Evolutionary conservation across 2,888 invertebrate genomes (phyloP), one percentile per base, ranked within the genome.

Genomic region (Diogma glabrata): DNA sequence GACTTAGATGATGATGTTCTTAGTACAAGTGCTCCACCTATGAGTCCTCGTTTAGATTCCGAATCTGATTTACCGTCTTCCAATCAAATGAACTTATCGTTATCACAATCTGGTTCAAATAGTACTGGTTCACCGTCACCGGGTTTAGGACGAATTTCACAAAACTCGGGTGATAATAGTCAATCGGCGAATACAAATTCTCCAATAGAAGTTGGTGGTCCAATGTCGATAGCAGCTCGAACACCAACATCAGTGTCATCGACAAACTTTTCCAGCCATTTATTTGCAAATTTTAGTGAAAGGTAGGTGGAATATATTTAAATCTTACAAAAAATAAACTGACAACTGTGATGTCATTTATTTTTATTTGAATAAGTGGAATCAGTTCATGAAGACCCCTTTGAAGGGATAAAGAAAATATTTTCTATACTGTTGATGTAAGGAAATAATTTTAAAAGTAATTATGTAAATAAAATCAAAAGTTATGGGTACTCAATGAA

Each of bases 211-310:
- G 70, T 70, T 52, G 70, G 70, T 19, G 70, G 70, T 6, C 70
- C 70, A 50, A 67, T 70, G 59, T 68, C 69, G 36, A 57, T 70
- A 54, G 67, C 68, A 52, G 53, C 56, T 46, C 54, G 61, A 2
- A 54, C 64, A 17, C 51, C 63, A 60, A 73, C 61, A 63, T 20
- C 30, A 22, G 64, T 70, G 16, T 78, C 81, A 12, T 76, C 76
- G 17, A 73, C 82, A n/a, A 62, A 66, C 19, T 80, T 82, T 43
- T 33, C 30, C 3, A 82, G 80, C 58, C 77, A 80, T 64, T 77
- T 84, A 61, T 84, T 84, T 67, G 80, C 82, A 28, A 68, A 61
- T 59, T 77, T 77, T 57, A 72, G 69, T 52, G 76, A 77, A 57
- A 72, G 72, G 77, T 77, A 61, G 73, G 75, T 60, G 6, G 60